Base-by-base conservation (phyloP, 2,797 vertebrate genomes). In the Hippocampus kuda region DNA sequence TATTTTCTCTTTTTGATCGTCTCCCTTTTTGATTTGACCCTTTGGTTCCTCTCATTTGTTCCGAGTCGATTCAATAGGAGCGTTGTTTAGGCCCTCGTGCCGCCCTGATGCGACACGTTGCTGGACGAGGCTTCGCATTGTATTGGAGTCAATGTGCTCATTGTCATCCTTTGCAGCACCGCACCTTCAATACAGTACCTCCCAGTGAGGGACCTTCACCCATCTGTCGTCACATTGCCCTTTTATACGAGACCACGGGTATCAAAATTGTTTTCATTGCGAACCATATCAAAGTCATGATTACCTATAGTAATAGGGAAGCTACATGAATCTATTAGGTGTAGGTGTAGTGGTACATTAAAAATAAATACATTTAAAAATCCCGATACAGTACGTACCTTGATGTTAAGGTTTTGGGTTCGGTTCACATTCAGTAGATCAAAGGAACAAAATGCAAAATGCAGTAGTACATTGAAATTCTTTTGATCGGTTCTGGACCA, bases 171-270 rank as follows among this genome's bases (percentile, higher is more conserved):
- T 79, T 80, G 74, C 83, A 84, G 84, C 73, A 48, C 44, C 86
- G 79, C 87, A 88, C 89, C 88, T 89, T 86, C 86, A 27, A 48
- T 82, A 86, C 85, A 22, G 18, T 9, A 38, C 27, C 30, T 18
- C 88, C 88, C 85, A 83, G 87, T 72, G 85, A 87, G 88, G 86
- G 89, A 89, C 86, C 86, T 86, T 86, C 85, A 68, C 75, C 87
- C 83, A 88, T 91, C 89, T 84, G 85, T 91, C 89, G 88, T 83
- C 74, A 77, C 81, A 86, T 91, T 92, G 91, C 91, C 85, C 34
- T 86, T 88, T 86, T 91, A 89, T 91, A n/a, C 11, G 3, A 54
- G 20, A n/a, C 2, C 49, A 22, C 6, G 20, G 49, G 49, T 53
- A 53, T 53, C 20, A n/a, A 53, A 53, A 8, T 53, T n/a, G 8